Base-by-base conservation (phyloP, 2,888 invertebrate genomes). In the Nemotelus nigrinus region DNA sequence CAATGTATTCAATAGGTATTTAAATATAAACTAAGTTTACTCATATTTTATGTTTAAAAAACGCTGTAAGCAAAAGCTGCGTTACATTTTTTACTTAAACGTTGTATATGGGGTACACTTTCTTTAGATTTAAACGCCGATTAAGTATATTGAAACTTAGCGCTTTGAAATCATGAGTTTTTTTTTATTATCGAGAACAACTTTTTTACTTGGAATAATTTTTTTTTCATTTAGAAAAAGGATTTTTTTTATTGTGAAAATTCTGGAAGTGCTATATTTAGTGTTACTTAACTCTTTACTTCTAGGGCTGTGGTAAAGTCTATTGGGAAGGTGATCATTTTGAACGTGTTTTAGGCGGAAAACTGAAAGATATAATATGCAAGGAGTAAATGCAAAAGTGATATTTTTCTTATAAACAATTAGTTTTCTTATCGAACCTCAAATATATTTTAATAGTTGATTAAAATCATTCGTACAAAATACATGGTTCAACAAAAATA, bases 291-390 rank as follows among this genome's bases (percentile, higher is more conserved):
- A 25, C 25, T 25, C 25, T 67, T 39, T 68, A 8, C 71, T 84
- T 85, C 71, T 70, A 88, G 87, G 82, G 87, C 78, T 83, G 81
- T 80, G 88, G 87, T 7, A 81, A 81, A 77, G 79, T 78, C 63
- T 81, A 81, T 76, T 81, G 81, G 81, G 80, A 55, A 63, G 81
- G 81, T 4, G 77, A 78, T 53, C 80, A 81, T 77, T 65, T 80
- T 39, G 77, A 79, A 10, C 70, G 67, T 67, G 78, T 78, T 43
- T n/a, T 80, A n/a, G 58, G 53, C 39, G 79, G 78, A 25, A 78
- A 55, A 63, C 64, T 78, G 6, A 78, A 39, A 80, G 71, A 76
- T 55, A 50, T 76, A 48, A 75, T 79, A 25, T 60, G 58, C 48
- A 47, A 64, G 65, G 63, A 50, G 50, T 39, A 50, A 8, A 50